phyloP scores from a whole-genome alignment of 2,888 invertebrate species.

The Mesorhabditis spiculigera region DNA sequence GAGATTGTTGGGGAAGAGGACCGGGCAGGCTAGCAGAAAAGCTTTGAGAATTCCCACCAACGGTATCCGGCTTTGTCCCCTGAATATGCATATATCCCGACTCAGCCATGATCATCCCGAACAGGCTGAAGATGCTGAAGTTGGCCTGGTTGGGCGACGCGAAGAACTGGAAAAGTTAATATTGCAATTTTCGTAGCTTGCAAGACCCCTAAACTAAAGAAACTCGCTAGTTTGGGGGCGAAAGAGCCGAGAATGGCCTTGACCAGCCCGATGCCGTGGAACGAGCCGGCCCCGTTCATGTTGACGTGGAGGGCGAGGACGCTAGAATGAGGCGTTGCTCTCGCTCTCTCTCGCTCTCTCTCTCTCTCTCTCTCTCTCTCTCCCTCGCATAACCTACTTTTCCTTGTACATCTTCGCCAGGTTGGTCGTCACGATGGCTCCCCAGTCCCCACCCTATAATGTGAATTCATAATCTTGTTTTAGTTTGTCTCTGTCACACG shows the following conservation, averaged over 20 bases:
- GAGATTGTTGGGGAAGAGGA: background rate
- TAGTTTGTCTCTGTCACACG: too few relatives aligned
- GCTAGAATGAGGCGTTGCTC: slow-evolving; percentile 53
- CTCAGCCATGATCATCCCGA: slow-evolving; percentile 59
- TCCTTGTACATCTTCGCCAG: slow-evolving; percentile 70
- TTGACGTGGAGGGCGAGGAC: slow-evolving; percentile 70
- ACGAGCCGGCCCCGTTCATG: slow-evolving; percentile 62
- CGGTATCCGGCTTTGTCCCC: slow-evolving; percentile 82
- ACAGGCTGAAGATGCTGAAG: slow-evolving; percentile 31
- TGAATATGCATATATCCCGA: slow-evolving; percentile 72
- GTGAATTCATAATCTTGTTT: slow-evolving; percentile 62
- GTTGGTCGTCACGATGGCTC: slow-evolving; percentile 68
- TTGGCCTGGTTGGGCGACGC: slow-evolving; percentile 21
- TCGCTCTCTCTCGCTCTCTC: background rate
- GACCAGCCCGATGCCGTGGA: slow-evolving; percentile 20
- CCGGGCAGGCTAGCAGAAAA: background rate
- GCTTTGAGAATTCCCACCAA: slow-evolving; percentile 66
- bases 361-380: too few relatives aligned
- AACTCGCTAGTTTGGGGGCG: slow-evolving; percentile 22
- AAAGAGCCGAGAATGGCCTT: slow-evolving; percentile 31
- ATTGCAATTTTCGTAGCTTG: slow-evolving; percentile 13
- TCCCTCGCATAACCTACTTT: slow-evolving; percentile 51
- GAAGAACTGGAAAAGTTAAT: slow-evolving; percentile 22
- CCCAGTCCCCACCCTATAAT: slow-evolving; percentile 81
- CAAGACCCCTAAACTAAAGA: background rate